Evolutionary conservation across 2,113 vertebrate genomes (phyloP), one percentile per base, ranked within the genome.

Genomic region (Agelaius phoeniceus): DNA sequence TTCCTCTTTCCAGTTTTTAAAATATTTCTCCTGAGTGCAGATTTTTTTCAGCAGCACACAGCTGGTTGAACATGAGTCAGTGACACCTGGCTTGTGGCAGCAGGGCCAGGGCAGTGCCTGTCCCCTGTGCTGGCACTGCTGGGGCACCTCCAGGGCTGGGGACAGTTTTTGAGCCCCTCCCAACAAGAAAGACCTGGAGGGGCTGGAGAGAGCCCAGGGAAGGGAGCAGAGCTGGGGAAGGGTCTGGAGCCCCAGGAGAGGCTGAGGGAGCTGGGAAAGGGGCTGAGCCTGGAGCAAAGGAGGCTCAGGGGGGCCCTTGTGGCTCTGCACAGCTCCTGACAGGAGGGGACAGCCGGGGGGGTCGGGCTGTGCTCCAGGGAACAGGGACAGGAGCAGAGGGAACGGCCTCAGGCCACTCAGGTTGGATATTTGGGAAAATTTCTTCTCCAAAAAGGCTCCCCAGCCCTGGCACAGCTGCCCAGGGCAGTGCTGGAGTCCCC

Each of bases 381-480:
- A 62, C 74, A 87, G 63, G 73, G 65, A 78, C 65, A 78, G 48
- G 55, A 69, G 11, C 9, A 69, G 65, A 87, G 48, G n/a, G 6
- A 55, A 79, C 0, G 0, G 66, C 66, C 28, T 55, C 41, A 14
- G 1, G 35, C 35, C 35, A 35, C 0, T 21, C 0, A 26, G 2
- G 0, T 4, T 30, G 57, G n/a, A 8, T 55, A 48, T 55, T 20
- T 1, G 0, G 9, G 41, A 12, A 55, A 13, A 41, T 2, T 55
- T 11, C 15, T 21, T n/a, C n/a, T 7, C 0, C 0, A 0, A 33
- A 28, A 54, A 8, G 15, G 28, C 0, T 35, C 1, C 22, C 27
- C 54, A 77, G 9, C 39, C 27, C 55, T 62, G 46, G 37, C 33
- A 41, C 33, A 68, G 37, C 39, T 39, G 33, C 23, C 18, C 74